Percentiles rank a stretch among this genome's conserved stretches.
Conservation (phyloP, 2,113 vertebrate genomes). For the Osmerus eperlanus region DNA sequence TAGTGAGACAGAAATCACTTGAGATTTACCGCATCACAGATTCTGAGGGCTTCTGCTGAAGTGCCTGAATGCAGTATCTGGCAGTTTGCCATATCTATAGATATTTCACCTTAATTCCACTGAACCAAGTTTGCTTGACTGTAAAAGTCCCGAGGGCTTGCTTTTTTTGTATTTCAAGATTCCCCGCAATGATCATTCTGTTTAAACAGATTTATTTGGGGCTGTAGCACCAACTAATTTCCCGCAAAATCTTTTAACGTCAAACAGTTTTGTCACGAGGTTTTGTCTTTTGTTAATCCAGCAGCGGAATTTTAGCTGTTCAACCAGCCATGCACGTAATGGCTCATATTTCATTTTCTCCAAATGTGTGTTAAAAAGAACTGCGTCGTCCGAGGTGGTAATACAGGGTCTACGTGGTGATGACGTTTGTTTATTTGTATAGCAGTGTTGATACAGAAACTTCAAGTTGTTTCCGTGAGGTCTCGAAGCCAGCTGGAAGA, state of each 20-base stretch:
- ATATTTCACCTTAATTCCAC: too few species aligned
- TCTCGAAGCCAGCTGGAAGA: neutral
- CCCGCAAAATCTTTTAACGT: neutral
- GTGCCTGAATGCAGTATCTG: constrained; percentile 2
- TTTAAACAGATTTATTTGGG: neutral
- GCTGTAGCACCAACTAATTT: constrained; percentile 22
- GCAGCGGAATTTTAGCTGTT: constrained; percentile 12
- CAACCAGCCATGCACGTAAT: constrained; percentile 24
- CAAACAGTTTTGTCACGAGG: constrained; percentile 33
- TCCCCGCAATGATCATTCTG: too few species aligned
- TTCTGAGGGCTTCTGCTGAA: neutral
- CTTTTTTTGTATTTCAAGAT: too few species aligned
- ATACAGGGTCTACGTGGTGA: too few species aligned
- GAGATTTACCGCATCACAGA: constrained; percentile 5
- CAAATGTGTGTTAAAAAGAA: neutral
- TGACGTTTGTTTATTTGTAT: too few species aligned
- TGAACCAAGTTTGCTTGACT: too few species aligned
- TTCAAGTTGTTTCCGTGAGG: constrained; percentile 1
- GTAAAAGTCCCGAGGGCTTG: too few species aligned
- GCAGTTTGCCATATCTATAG: neutral
- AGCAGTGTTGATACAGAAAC: too few species aligned
- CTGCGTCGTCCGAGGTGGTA: too few species aligned
- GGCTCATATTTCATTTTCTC: constrained; percentile 15
- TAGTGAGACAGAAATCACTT: neutral
- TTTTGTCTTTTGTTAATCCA: constrained; percentile 28